A percentile compares a stretch with the other conserved stretches of the same genome.
Conservation (phyloP, 2,113 vertebrate species). For the Sisor rabdophorus region DNA sequence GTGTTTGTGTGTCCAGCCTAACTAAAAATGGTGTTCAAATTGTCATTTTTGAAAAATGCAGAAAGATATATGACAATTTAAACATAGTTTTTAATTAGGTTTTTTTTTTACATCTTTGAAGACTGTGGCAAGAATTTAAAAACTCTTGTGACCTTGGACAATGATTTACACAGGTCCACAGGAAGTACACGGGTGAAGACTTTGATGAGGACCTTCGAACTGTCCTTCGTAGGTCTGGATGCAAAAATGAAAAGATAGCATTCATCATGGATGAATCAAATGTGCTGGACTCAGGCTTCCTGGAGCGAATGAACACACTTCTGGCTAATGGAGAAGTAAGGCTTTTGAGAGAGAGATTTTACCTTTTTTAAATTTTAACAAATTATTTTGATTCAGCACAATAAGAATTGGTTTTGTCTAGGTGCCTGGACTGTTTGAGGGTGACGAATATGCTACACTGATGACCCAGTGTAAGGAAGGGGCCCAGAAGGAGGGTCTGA, state of each 20-base stretch:
- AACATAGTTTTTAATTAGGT: too few relatives aligned
- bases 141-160: background rate
- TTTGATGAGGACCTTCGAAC: slow-evolving; percentile 96
- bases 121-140: background rate
- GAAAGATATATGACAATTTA: too few relatives aligned
- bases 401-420: slow-evolving; percentile 48
- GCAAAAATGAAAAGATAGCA: slow-evolving; percentile 98
- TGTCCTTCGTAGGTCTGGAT: slow-evolving; percentile 92
- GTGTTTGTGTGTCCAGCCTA: background rate
- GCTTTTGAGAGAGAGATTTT: background rate
- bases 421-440: slow-evolving; percentile 97
- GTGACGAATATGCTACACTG: slow-evolving; percentile 93
- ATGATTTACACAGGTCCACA: slow-evolving; percentile 78
- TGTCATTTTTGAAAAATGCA: too few relatives aligned
- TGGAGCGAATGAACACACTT: slow-evolving; percentile 97
- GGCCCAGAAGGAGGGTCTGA: slow-evolving; percentile 95
- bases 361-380: background rate
- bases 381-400: background rate
- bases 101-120: background rate
- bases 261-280: slow-evolving; percentile 99
- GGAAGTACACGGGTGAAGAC: slow-evolving; percentile 97
- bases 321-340: slow-evolving; percentile 95
- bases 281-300: slow-evolving; percentile 92
- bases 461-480: slow-evolving; percentile 99
- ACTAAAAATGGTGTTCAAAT: background rate